Conservation (phyloP, 64 coral and sea anemone species). For the Actinia tenebrosa region DNA sequence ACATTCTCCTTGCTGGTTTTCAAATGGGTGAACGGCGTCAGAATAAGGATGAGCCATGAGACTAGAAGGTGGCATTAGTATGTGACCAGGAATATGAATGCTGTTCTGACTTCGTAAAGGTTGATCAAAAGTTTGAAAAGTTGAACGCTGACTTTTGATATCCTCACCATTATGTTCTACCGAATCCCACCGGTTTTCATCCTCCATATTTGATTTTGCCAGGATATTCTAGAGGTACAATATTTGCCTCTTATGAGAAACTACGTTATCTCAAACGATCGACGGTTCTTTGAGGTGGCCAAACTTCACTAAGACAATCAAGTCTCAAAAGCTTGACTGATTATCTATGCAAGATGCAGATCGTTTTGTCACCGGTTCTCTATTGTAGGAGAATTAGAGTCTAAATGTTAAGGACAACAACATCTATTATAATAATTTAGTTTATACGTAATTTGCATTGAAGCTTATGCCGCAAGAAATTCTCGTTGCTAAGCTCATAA, state of each 20-base stretch:
- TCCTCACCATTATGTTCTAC: neutral
- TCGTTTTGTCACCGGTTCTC: too few relatives aligned
- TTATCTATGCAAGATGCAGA: neutral
- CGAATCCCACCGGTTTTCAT: neutral
- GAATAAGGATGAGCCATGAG: slow-evolving; percentile 48
- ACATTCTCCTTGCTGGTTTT: slow-evolving; percentile 22
- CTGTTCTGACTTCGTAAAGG: slow-evolving; percentile 50
- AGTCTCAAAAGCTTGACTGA: neutral
- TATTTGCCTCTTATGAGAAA: neutral
- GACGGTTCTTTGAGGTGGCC: neutral
- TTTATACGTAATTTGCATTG: too few relatives aligned
- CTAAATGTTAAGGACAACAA: too few relatives aligned
- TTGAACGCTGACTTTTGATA: neutral
- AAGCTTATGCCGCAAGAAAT: too few relatives aligned
- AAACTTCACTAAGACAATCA: neutral
- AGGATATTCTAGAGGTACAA: neutral
- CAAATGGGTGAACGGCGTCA: slow-evolving; percentile 35
- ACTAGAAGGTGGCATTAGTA: slow-evolving; percentile 31
- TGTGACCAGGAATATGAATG: slow-evolving; percentile 56
- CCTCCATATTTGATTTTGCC: neutral
- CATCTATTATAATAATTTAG: too few relatives aligned
- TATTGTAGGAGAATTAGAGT: too few relatives aligned
- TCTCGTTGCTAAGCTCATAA: too few relatives aligned
- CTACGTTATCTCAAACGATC: neutral
- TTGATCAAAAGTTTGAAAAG: neutral